Evolutionary conservation across 2,113 vertebrate species (phyloP).

Genomic region (Anolis sagrei): DNA sequence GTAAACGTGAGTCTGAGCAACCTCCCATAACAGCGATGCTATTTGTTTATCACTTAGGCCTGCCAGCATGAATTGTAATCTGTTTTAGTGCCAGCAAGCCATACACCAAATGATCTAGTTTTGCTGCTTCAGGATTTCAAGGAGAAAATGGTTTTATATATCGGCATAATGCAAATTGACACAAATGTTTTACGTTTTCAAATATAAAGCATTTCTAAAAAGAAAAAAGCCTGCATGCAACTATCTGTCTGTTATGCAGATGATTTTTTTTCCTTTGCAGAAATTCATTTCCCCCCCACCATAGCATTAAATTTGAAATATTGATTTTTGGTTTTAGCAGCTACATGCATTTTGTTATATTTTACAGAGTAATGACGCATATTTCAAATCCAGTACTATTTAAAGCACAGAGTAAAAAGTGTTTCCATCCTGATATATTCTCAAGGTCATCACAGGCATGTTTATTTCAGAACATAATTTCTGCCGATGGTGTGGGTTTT

Average conservation of each 20-base stretch:
- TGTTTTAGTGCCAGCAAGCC: conserved; percentile 50
- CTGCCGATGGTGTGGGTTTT: conserved; percentile 46
- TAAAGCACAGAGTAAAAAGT: conserved; percentile 64
- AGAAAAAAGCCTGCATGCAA: conserved; percentile 28
- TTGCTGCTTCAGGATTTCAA: conserved; percentile 34
- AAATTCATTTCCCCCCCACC: conserved; percentile 70
- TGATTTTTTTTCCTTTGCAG: conserved; percentile 62
- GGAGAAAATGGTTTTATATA: conserved; percentile 28
- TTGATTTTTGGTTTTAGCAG: conserved; percentile 70
- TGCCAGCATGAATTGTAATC: background rate
- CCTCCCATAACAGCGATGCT: conserved; percentile 2
- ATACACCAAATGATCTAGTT: conserved; percentile 15
- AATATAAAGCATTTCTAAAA: conserved; percentile 39
- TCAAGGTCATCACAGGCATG: conserved; percentile 74
- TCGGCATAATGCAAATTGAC: conserved; percentile 34
- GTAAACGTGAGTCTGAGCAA: conserved; percentile 70
- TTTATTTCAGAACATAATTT: conserved; percentile 58
- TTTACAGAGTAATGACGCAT: conserved; percentile 68
- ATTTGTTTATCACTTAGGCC: conserved; percentile 15
- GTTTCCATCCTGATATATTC: conserved; percentile 65
- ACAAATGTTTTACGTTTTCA: conserved; percentile 41
- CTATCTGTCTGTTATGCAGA: conserved; percentile 51
- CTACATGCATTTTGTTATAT: conserved; percentile 66
- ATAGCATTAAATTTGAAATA: conserved; percentile 67
- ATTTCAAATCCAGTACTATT: conserved; percentile 71